phyloP scores from a whole-genome alignment of 1,140 invertebrate species.

The Drosophila trapezifrons region DNA sequence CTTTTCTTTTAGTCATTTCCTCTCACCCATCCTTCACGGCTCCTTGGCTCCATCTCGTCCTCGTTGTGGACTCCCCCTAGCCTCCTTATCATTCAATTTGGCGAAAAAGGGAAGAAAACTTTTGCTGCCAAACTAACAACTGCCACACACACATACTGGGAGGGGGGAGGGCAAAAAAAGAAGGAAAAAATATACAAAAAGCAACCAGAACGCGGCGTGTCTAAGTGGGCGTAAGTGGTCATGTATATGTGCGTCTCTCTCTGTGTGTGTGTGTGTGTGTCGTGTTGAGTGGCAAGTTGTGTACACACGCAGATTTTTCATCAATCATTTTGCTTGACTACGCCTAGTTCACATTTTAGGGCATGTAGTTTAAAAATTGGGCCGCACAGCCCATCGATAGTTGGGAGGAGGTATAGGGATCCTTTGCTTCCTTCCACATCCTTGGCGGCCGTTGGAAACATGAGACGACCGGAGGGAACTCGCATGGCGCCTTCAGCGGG shows the following conservation, averaged over 20 bases:
- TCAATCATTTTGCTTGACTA: conserved; percentile 72
- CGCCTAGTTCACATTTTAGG: conserved; percentile 60
- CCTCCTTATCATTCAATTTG: conserved; percentile 77
- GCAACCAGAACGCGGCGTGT: conserved; percentile 57
- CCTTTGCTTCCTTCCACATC: background rate
- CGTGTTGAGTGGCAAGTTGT: conserved; percentile 70
- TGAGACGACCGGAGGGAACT: conserved; percentile 16
- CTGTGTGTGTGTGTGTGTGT: conserved; percentile 29
- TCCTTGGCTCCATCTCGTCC: too few relatives aligned
- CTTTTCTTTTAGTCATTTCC: conserved; percentile 61
- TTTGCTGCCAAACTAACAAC: conserved; percentile 73
- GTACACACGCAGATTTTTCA: conserved; percentile 72
- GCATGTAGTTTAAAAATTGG: conserved; percentile 64
- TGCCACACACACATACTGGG: conserved; percentile 17
- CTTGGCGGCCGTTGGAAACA: conserved; percentile 26
- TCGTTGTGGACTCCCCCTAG: too few relatives aligned
- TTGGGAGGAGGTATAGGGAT: background rate
- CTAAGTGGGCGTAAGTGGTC: conserved; percentile 64
- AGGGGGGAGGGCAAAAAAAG: background rate
- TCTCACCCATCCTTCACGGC: background rate
- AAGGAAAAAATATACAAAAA: conserved; percentile 31
- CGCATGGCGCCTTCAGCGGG: conserved; percentile 24
- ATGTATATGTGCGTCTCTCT: conserved; percentile 35
- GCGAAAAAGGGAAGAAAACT: conserved; percentile 58
- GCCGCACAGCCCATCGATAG: conserved; percentile 53